Base-by-base conservation (phyloP, 2,888 invertebrate genomes). In the Drosophila anceps region DNA sequence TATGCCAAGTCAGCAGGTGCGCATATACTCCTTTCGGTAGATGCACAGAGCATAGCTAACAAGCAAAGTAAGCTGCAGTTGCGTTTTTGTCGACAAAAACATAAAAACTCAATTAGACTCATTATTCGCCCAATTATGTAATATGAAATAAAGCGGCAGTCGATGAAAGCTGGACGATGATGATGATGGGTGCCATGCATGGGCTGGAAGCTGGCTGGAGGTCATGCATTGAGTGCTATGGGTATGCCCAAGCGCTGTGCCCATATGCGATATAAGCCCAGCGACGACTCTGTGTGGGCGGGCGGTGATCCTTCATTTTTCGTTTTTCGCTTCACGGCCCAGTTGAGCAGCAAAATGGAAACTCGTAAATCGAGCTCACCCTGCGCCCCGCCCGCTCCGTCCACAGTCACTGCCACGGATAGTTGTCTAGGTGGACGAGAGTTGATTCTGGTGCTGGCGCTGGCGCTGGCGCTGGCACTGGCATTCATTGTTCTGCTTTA, bases 91-190 rank as follows among this genome's bases (percentile, higher is more conserved):
- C 31, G 75, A 60, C 84, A 80, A 76, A 87, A 87, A 92, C 92
- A 92, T 91, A 91, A 92, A 92, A 92, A 92, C 91, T 92, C 92
- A 92, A 92, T 92, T 92, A 92, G 92, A 91, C 91, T 90, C 91
- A 92, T 92, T 92, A 92, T 91, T 92, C 91, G 92, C 91, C 91
- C 91, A 91, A 91, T 92, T 91, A 91, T 89, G 88, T 88, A 81
- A 88, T 90, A 83, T 81, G 77, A 73, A 74, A 88, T 83, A 85
- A 85, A 81, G 71, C 82, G 58, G 54, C 43, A 74, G 43, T 59
- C 70, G 70, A 70, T 62, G 66, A 57, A 27, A 35, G 48, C 18
- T 48, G 55, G 8, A 29, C 1, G 41, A 18, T 12, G 44, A 24
- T 15, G 24, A 7, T 20, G 55, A 27, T 29, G 33, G 7, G 50